Evolutionary conservation across 2,113 vertebrate species (phyloP).

Genomic region (Mus musculus): DNA sequence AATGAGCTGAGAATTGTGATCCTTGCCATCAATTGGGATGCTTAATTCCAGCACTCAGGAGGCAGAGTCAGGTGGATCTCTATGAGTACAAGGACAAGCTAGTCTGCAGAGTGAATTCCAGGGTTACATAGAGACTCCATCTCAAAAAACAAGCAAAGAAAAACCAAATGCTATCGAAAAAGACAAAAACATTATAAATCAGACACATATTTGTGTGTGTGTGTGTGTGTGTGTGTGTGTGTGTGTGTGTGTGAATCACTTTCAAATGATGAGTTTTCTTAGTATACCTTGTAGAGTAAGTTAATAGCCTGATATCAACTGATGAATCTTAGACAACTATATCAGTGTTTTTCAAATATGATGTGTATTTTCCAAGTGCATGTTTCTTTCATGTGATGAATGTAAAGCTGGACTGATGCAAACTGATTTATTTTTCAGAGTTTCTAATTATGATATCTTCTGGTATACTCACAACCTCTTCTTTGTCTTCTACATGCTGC

Average conservation of each 20-base stretch:
- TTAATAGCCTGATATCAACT: background rate
- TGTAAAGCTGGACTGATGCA: constrained; percentile 18
- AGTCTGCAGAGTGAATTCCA: background rate
- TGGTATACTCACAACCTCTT: constrained; percentile 99
- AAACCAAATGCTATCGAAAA: constrained; percentile 9
- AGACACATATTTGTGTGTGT: background rate
- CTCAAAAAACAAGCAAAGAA: background rate
- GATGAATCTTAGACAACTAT: background rate
- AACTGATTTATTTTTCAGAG: constrained; percentile 86
- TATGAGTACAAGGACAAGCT: background rate
- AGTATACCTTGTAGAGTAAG: background rate
- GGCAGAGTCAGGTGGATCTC: background rate
- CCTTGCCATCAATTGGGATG: too few species aligned
- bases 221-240: background rate
- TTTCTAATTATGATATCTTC: constrained; percentile 97
- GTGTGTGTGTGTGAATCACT: background rate
- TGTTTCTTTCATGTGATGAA: background rate
- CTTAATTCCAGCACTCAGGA: too few species aligned
- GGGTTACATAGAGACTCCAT: background rate
- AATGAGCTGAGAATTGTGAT: background rate
- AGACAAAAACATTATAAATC: background rate
- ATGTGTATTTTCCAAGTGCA: background rate
- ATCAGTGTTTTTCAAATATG: background rate
- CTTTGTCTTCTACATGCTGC: constrained; percentile 96
- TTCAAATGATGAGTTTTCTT: constrained; percentile 12